Evolutionary conservation across 2,888 invertebrate species (phyloP).

Genomic region (Bellardia pandia): DNA sequence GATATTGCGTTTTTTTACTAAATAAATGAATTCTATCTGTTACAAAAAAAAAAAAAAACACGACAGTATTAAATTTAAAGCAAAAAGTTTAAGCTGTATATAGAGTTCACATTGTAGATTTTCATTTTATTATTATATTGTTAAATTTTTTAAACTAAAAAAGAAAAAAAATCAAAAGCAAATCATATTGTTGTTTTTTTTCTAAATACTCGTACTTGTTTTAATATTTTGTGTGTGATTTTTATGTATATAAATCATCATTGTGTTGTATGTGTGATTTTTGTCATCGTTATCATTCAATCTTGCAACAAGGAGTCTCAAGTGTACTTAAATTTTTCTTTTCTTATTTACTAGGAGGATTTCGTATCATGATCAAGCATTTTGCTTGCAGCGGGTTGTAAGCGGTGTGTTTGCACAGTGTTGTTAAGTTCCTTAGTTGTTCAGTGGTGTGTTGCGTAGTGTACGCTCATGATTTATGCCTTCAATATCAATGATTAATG

Average conservation of each 20-base stretch:
- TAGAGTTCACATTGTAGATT: not conserved
- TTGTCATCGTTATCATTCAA: conserved; percentile 60
- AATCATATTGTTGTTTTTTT: not conserved
- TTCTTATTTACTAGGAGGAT: conserved; percentile 48
- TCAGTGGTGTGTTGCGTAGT: conserved; percentile 17
- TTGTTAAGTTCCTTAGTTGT: not conserved
- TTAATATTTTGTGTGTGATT: conserved; percentile 25
- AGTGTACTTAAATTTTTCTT: conserved; percentile 37
- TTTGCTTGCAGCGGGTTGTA: not conserved
- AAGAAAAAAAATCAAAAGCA: not conserved
- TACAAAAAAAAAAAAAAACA: not conserved
- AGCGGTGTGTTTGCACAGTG: not conserved
- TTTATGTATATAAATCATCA: conserved; percentile 33
- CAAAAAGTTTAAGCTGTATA: not conserved
- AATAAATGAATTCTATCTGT: not conserved
- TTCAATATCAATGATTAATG: conserved; percentile 72
- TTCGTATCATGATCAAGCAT: conserved; percentile 61
- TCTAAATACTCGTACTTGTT: conserved; percentile 9
- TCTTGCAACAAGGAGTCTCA: conserved; percentile 34
- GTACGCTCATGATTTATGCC: conserved; percentile 66
- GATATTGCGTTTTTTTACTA: not conserved
- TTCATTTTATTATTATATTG: not conserved
- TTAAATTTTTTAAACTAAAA: not conserved
- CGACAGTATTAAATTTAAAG: not conserved
- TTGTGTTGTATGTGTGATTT: not conserved